Evolutionary conservation across 2,888 invertebrate species (phyloP).

Genomic region (Tyria jacobaeae): DNA sequence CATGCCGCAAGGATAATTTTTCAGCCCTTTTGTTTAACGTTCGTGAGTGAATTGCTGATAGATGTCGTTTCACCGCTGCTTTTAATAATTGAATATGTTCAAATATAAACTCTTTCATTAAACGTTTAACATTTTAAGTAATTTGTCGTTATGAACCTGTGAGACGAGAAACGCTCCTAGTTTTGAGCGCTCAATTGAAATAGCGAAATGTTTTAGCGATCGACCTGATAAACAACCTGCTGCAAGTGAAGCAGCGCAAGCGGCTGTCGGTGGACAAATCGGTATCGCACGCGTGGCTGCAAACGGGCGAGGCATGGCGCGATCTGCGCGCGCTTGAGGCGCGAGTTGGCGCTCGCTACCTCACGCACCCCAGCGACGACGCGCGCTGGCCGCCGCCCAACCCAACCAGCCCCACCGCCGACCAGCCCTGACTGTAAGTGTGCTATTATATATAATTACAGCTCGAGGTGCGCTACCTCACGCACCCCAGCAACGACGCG

Average conservation of each 20-base stretch:
- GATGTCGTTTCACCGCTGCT: no score
- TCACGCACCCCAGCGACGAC: conserved; percentile 79
- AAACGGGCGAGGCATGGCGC: conserved; percentile 98
- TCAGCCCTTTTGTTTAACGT: not conserved
- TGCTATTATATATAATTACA: no score
- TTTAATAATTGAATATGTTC: no score
- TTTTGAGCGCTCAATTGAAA: not conserved
- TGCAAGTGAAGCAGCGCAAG: conserved; percentile 98
- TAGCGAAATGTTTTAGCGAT: conserved; percentile 89
- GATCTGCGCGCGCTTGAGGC: conserved; percentile 95
- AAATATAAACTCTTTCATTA: no score
- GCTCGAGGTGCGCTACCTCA: not conserved
- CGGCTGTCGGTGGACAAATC: conserved; percentile 98
- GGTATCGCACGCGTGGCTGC: conserved; percentile 97
- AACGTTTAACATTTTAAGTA: not conserved
- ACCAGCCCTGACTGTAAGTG: conserved; percentile 50
- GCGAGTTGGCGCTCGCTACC: conserved; percentile 73
- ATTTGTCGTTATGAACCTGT: no score
- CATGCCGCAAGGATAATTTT: not conserved
- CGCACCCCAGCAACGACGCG: not conserved
- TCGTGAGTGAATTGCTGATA: not conserved
- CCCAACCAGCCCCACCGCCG: not conserved
- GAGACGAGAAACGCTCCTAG: no score
- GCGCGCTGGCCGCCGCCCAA: conserved; percentile 18
- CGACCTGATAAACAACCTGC: conserved; percentile 98